phyloP scores from a whole-genome alignment of 1,140 invertebrate genomes.

The Drosophila quadrilineata region DNA sequence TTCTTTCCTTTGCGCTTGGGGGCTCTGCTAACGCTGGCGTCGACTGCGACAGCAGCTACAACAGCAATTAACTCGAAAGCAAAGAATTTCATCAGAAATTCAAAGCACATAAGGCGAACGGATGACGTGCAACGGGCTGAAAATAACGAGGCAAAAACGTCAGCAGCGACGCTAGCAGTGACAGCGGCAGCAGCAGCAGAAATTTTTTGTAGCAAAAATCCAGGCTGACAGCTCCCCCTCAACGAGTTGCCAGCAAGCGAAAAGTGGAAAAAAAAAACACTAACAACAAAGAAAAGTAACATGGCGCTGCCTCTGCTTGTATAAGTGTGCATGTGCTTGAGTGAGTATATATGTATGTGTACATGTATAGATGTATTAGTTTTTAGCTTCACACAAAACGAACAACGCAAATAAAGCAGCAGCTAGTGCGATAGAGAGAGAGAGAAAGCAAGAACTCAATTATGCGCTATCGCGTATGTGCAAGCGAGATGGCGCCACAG shows the following conservation, averaged over 20 bases:
- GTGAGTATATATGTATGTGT: slow-evolving; percentile 9
- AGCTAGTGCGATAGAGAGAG: too few relatives aligned
- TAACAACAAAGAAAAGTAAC: slow-evolving; percentile 67
- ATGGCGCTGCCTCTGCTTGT: slow-evolving; percentile 44
- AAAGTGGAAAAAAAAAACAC: too few relatives aligned
- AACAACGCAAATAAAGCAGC: slow-evolving; percentile 55
- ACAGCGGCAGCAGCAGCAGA: slow-evolving; percentile 42
- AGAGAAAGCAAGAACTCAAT: slow-evolving; percentile 27
- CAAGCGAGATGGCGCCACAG: slow-evolving; percentile 36
- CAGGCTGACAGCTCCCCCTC: slow-evolving; percentile 72
- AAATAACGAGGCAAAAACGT: slow-evolving; percentile 44
- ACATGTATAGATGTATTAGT: slow-evolving; percentile 22
- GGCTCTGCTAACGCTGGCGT: slow-evolving; percentile 23
- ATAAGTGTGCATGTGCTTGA: slow-evolving; percentile 13
- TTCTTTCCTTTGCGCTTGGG: slow-evolving; percentile 28
- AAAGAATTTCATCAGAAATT: slow-evolving; percentile 80
- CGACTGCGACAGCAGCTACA: not conserved
- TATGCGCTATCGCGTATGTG: not conserved
- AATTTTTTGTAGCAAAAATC: slow-evolving; percentile 56
- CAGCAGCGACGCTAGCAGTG: slow-evolving; percentile 24
- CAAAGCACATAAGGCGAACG: slow-evolving; percentile 68
- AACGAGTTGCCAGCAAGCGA: slow-evolving; percentile 37
- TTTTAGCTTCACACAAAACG: slow-evolving; percentile 33
- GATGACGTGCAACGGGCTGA: slow-evolving; percentile 67
- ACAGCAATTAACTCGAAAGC: slow-evolving; percentile 78